phyloP scores from a whole-genome alignment of 2,797 vertebrate genomes.

The Microhierax caerulescens region DNA sequence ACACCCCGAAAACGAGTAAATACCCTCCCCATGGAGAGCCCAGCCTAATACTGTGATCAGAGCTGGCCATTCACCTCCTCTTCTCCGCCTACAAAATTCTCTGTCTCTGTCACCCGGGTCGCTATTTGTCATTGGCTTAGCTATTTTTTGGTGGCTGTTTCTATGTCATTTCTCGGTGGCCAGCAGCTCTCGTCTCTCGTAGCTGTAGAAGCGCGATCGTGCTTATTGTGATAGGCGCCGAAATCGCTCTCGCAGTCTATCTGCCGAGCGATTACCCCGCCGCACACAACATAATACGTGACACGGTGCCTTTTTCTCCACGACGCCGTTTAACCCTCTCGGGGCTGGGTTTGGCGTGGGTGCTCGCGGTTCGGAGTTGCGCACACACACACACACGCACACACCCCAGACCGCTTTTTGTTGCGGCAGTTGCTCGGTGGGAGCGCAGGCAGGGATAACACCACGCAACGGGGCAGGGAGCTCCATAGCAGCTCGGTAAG shows the following conservation, averaged over 20 bases:
- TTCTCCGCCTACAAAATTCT: slow-evolving; percentile 62
- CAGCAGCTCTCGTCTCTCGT: slow-evolving; percentile 9
- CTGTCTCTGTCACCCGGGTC: slow-evolving; percentile 61
- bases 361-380: background rate
- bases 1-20: slow-evolving; percentile 47
- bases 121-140: slow-evolving; percentile 61
- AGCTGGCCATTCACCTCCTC: slow-evolving; percentile 63
- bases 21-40: slow-evolving; percentile 34
- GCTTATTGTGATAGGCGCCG: slow-evolving; percentile 30
- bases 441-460: background rate
- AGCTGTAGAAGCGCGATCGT: background rate
- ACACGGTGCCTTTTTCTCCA: slow-evolving; percentile 53
- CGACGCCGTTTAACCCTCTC: slow-evolving; percentile 51
- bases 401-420: background rate
- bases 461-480: background rate
- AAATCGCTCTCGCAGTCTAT: background rate
- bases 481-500: background rate
- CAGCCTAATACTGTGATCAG: slow-evolving; percentile 34
- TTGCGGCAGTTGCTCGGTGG: background rate
- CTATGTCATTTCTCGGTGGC: slow-evolving; percentile 53
- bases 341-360: background rate
- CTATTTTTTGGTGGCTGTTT: slow-evolving; percentile 51
- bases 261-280: background rate
- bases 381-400: background rate
- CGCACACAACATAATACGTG: slow-evolving; percentile 6